Base-by-base conservation (phyloP, 1,140 invertebrate species). In the Lasaia peninsularis region DNA sequence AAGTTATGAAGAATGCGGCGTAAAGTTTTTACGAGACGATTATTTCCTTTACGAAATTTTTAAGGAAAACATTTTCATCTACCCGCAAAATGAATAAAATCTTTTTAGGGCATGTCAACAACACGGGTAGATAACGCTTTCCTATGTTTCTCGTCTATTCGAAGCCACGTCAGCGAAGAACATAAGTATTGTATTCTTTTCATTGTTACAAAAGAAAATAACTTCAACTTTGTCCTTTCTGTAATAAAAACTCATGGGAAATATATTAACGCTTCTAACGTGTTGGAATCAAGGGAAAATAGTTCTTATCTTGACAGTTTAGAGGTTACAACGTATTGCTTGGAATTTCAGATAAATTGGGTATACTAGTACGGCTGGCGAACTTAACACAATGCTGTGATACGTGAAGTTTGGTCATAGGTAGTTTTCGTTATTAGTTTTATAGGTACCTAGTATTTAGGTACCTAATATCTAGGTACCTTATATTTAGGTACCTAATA, bases 131-230 rank as follows among this genome's bases (percentile, higher is more conserved):
- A 48, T 48, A 48, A 21, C 20, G 40, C 14, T 21, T 11, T 10
- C 40, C 18, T 21, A 48, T 21, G 18, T 21, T 48, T 21, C 10
- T 48, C 40, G 2, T 48, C 40, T 48, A 48, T 48, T 10, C 11
- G 40, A 48, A 48, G 40, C 20, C 40, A 48, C 16, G 40, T 48
- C 40, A 48, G 18, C 40, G 5, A 48, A 48, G 40, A 20, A 48
- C 16, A 21, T 20, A 7, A 48, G 40, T n/a, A 48, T 48, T 48
- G 40, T 48, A 48, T 48, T 48, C 40, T 18, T 48, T 48, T 48
- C 40, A 48, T 48, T 48, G 40, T 48, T 6, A 48, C 9, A 48
- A 21, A 20, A 48, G 40, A 48, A 48, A 48, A 48, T 48, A 48
- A 11, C 40, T 48, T 48, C 18, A 48, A 48, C 40, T 48, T 48